phyloP scores from a whole-genome alignment of 2,113 vertebrate genomes.

The Zosterops hypoxanthus region DNA sequence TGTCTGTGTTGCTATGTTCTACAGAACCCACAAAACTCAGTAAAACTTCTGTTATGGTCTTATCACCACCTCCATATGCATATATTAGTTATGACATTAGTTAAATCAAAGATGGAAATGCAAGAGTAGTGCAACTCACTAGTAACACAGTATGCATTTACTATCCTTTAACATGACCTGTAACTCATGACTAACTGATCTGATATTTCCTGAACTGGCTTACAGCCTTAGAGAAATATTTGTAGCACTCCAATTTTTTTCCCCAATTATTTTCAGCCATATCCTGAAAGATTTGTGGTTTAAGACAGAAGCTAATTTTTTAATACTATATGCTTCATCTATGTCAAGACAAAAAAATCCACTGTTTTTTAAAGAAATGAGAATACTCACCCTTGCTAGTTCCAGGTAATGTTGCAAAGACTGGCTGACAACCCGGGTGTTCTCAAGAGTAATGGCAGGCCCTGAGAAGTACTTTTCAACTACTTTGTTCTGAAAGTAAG shows the following conservation, averaged over 20 bases:
- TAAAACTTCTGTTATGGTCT: not conserved
- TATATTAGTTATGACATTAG: not conserved
- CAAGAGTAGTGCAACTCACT: not conserved
- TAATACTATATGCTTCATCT: not conserved
- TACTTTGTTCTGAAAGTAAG: constrained; percentile 85
- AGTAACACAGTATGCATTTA: not conserved
- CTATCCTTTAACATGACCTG: not conserved
- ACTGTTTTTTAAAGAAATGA: not conserved
- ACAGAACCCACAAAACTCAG: not conserved
- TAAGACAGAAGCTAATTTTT: not conserved
- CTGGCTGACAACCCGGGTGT: constrained; percentile 95
- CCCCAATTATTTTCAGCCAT: not conserved
- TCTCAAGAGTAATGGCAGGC: constrained; percentile 95
- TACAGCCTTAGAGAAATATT: not conserved
- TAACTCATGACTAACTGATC: not conserved
- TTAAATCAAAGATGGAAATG: not conserved
- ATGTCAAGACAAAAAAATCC: too few relatives aligned
- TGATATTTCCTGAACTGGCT: not conserved
- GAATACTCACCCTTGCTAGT: constrained; percentile 85
- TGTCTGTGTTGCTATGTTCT: not conserved
- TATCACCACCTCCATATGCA: rapidly evolving
- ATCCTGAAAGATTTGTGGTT: not conserved
- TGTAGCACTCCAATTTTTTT: not conserved
- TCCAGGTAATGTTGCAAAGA: constrained; percentile 97
- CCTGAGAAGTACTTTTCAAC: constrained; percentile 99